Conservation (phyloP, 2,888 invertebrate species). For the Apamea epomidion region DNA sequence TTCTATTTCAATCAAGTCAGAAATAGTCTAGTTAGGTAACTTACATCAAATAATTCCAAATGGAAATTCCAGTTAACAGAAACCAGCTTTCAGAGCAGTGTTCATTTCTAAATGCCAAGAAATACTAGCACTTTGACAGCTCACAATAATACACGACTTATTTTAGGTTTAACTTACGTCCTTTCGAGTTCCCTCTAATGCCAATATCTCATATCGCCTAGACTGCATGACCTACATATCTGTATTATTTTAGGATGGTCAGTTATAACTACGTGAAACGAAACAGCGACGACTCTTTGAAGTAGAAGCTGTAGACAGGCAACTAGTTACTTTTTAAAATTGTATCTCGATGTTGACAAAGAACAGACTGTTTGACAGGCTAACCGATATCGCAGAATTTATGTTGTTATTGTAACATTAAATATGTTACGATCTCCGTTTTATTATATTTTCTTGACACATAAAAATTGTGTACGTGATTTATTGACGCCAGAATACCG, state of each 20-base stretch:
- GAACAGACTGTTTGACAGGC: conserved; percentile 66
- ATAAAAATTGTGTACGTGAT: conserved; percentile 46
- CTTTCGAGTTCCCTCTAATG: conserved; percentile 52
- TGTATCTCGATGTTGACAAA: conserved; percentile 62
- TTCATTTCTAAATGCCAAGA: conserved; percentile 34
- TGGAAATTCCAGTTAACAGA: conserved; percentile 28
- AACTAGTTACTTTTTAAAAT: conserved; percentile 59
- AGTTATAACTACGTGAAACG: conserved; percentile 68
- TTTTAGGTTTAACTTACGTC: conserved; percentile 55
- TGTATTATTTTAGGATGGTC: conserved; percentile 75
- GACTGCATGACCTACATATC: conserved; percentile 76
- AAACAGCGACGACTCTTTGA: conserved; percentile 69
- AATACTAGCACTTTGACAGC: conserved; percentile 45
- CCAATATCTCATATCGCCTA: conserved; percentile 70
- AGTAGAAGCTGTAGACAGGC: conserved; percentile 31
- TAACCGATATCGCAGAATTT: conserved; percentile 58
- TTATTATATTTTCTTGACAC: conserved; percentile 45
- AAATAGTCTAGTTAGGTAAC: conserved; percentile 15
- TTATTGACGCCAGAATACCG: conserved; percentile 39
- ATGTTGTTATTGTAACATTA: conserved; percentile 63
- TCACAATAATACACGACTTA: conserved; percentile 48
- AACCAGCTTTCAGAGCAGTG: conserved; percentile 33
- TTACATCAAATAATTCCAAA: conserved; percentile 15
- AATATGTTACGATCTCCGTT: conserved; percentile 48
- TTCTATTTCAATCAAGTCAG: conserved; percentile 9